phyloP scores from a whole-genome alignment of 2,797 vertebrate genomes.

The Tauraco hartlaubi region DNA sequence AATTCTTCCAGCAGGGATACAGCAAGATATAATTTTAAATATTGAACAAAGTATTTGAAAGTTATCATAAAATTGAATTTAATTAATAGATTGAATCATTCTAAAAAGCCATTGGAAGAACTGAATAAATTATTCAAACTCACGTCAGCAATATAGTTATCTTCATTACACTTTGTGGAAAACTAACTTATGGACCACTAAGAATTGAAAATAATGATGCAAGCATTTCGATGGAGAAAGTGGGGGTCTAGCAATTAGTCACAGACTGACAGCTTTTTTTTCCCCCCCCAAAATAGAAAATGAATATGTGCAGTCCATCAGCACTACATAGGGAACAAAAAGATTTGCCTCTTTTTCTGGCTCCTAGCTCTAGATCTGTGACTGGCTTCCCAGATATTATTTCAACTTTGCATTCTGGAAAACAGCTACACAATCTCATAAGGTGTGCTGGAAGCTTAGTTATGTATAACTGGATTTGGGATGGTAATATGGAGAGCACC shows the following conservation, averaged over 20 bases:
- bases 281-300: neutral
- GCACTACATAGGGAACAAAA: neutral
- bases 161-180: neutral
- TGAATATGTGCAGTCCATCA: neutral
- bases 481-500: neutral
- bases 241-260: neutral
- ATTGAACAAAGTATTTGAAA: conserved; percentile 41
- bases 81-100: conserved; percentile 54
- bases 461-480: neutral
- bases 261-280: neutral
- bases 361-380: neutral
- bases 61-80: conserved; percentile 23
- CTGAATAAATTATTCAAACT: conserved; percentile 32
- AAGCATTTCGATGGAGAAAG: neutral
- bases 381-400: neutral
- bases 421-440: neutral
- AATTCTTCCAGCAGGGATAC: neutral
- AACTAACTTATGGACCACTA: neutral
- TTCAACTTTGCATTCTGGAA: neutral
- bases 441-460: neutral
- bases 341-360: neutral
- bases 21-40: conserved; percentile 49
- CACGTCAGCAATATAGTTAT: neutral
- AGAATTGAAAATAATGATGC: neutral
- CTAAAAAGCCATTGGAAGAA: conserved; percentile 6